phyloP scores from a whole-genome alignment of 2,113 vertebrate species.

The Dolichallabes microphthalmus region DNA sequence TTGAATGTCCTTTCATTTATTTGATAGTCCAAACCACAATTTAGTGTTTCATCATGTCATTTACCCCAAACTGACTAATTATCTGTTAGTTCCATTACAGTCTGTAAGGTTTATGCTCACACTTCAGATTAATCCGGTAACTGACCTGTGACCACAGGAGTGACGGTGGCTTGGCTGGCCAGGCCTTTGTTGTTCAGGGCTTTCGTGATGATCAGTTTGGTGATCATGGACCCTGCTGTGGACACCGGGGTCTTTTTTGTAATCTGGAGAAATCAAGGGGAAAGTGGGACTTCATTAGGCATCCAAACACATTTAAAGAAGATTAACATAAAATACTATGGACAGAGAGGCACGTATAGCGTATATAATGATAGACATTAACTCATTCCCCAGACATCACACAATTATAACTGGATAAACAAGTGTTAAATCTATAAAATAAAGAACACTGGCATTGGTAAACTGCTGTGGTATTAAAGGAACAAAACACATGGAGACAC shows the following conservation, averaged over 20 bases:
- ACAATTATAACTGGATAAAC: neutral
- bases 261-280: constrained; percentile 73
- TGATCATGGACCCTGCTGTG: constrained; percentile 88
- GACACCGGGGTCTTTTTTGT: constrained; percentile 90
- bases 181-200: constrained; percentile 93
- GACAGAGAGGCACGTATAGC: neutral
- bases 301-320: neutral
- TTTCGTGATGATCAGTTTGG: constrained; percentile 95
- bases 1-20: neutral
- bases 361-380: neutral
- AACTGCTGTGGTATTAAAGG: neutral
- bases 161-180: constrained; percentile 81
- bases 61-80: neutral
- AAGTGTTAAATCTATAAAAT: neutral
- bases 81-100: neutral
- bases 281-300: too few relatives aligned
- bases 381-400: neutral
- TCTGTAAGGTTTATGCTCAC: neutral
- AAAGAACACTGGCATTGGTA: neutral
- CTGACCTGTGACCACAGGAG: constrained; percentile 85
- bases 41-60: neutral
- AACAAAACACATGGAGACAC: neutral
- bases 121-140: neutral
- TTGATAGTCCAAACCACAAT: neutral
- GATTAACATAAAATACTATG: neutral